These are phyloP conservation scores for Pseudorectes ferrugineus DNA, from an alignment of 2,113 vertebrate species.

Conservation along the genomic window DNA sequence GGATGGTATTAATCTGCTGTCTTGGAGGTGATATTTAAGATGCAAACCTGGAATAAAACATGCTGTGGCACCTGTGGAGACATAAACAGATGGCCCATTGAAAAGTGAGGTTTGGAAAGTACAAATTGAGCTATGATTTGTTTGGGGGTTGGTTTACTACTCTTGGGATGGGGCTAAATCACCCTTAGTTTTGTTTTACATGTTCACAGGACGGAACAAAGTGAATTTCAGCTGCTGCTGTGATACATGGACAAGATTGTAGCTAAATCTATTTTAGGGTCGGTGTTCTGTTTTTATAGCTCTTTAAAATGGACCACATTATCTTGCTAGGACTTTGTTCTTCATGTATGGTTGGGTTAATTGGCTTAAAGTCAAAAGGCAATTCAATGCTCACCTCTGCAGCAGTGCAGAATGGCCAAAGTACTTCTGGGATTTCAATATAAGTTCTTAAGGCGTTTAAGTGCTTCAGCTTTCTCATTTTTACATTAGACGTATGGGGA, in stretches of 20 bases:
- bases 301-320: not conserved
- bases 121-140: not conserved
- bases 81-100: not conserved
- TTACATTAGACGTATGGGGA: not conserved
- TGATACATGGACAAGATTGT: not conserved
- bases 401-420: not conserved
- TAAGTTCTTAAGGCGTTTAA: not conserved
- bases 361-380: not conserved
- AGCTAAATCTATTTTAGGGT: not conserved
- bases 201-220: not conserved
- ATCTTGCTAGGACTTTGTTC: not conserved
- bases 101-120: not conserved
- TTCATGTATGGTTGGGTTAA: not conserved
- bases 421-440: not conserved
- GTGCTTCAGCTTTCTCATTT: not conserved
- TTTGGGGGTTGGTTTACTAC: not conserved
- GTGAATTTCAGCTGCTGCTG: not conserved
- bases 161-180: not conserved
- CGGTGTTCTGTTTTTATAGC: not conserved
- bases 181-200: not conserved
- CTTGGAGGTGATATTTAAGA: not conserved
- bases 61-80: not conserved
- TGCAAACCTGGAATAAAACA: not conserved
- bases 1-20: not conserved
- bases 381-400: not conserved